These are phyloP conservation scores for Tetramorium parvispinum DNA, from an alignment of 1,140 invertebrate species.

Conservation along the genomic window DNA sequence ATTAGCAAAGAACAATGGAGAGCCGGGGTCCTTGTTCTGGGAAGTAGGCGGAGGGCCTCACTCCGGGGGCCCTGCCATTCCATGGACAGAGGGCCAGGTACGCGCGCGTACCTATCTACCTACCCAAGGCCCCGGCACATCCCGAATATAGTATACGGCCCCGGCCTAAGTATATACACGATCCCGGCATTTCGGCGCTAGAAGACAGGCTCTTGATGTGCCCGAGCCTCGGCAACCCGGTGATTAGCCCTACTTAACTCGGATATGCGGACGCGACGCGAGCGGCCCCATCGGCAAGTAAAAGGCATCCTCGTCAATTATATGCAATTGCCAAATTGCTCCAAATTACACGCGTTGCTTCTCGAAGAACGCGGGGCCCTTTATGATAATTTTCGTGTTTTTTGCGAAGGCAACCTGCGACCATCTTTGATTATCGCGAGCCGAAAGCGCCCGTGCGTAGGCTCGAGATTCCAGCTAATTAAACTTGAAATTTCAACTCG, in stretches of 20 bases:
- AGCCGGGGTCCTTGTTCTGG: constrained; percentile 75
- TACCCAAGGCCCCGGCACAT: constrained; percentile 35
- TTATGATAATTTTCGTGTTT: constrained; percentile 68
- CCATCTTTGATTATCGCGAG: constrained; percentile 28
- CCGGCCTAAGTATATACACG: constrained; percentile 39
- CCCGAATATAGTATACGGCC: constrained; percentile 38
- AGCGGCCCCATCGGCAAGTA: constrained; percentile 76
- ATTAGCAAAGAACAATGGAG: constrained; percentile 83
- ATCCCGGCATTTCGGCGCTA: constrained; percentile 72
- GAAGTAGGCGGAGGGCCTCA: constrained; percentile 76
- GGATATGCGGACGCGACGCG: constrained; percentile 72
- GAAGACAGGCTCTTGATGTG: constrained; percentile 76
- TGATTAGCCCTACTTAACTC: constrained; percentile 84
- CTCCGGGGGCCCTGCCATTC: constrained; percentile 61
- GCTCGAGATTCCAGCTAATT: constrained; percentile 9
- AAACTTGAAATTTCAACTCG: not conserved
- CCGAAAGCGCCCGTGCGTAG: constrained; percentile 32
- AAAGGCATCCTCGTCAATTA: constrained; percentile 84
- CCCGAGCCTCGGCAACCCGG: constrained; percentile 74
- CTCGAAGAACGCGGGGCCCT: constrained; percentile 35
- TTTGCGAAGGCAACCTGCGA: constrained; percentile 15
- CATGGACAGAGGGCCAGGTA: constrained; percentile 63
- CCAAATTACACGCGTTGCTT: constrained; percentile 80
- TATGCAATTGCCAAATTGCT: constrained; percentile 85
- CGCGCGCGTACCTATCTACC: constrained; percentile 4